Conservation (phyloP, 2,797 vertebrate species). For the Hipposideros larvatus region DNA sequence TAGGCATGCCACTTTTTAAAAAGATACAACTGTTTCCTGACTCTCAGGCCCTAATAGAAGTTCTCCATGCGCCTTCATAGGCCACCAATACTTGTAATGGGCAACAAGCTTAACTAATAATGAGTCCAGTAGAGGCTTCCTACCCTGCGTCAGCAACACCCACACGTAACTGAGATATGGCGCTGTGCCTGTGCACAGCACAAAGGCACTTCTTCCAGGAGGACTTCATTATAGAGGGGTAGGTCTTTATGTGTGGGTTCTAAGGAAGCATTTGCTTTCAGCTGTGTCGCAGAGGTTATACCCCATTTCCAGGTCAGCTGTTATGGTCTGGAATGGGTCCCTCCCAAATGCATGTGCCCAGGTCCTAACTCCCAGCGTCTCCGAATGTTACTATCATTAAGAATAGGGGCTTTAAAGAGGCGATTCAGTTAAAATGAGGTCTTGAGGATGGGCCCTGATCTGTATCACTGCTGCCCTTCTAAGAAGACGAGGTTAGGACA, state of each 20-base stretch:
- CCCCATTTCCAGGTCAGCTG: background rate
- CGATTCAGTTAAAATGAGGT: background rate
- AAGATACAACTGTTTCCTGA: background rate
- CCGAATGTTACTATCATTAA: background rate
- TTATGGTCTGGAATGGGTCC: background rate
- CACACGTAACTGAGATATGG: background rate
- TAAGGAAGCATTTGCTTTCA: background rate
- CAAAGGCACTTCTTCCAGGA: background rate
- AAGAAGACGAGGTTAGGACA: background rate
- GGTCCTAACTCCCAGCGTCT: background rate
- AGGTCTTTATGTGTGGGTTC: background rate
- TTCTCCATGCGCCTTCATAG: background rate
- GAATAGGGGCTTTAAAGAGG: background rate
- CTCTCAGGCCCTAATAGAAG: background rate
- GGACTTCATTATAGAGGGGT: accelerated
- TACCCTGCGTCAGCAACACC: background rate
- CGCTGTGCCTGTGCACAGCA: accelerated
- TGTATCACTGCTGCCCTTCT: background rate
- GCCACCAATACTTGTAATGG: too few relatives aligned
- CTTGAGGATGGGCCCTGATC: background rate
- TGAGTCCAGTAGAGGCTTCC: background rate
- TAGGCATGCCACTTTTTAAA: background rate
- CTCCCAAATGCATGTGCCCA: background rate
- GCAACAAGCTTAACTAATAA: background rate
- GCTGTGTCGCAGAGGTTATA: background rate